These are phyloP conservation scores for Callimorpha dominula DNA, from an alignment of 2,888 invertebrate species.

Conservation along the genomic window DNA sequence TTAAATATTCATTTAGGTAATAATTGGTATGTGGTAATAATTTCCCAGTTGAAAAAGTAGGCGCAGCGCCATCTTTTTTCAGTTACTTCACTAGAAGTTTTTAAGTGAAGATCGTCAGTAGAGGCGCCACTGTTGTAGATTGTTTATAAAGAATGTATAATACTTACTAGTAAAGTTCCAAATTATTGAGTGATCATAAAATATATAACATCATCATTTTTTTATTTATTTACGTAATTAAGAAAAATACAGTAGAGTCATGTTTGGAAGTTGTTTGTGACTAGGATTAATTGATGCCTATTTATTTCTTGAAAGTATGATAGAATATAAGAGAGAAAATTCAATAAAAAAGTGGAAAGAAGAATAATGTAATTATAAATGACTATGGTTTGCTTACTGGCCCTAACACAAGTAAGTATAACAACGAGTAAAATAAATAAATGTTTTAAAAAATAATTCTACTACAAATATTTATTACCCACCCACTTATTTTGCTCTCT, in stretches of 20 bases:
- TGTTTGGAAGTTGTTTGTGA: neutral
- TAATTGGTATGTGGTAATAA: too few species aligned
- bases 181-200: too few species aligned
- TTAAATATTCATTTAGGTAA: too few species aligned
- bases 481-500: neutral
- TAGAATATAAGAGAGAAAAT: neutral
- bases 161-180: too few species aligned
- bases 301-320: neutral
- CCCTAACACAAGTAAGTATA: neutral
- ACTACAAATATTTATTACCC: too few species aligned
- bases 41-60: neutral
- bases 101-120: neutral
- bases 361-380: too few species aligned
- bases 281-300: neutral
- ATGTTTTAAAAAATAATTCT: neutral
- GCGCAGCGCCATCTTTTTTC: slow-evolving; percentile 15
- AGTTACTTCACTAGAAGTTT: neutral
- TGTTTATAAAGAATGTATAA: neutral
- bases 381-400: too few species aligned
- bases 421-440: neutral
- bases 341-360: too few species aligned
- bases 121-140: slow-evolving; percentile 5
- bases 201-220: too few species aligned
- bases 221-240: too few species aligned
- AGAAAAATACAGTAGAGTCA: neutral